These are phyloP conservation scores for Noctua comes DNA, from an alignment of 2,888 invertebrate genomes.

Conservation along the genomic window DNA sequence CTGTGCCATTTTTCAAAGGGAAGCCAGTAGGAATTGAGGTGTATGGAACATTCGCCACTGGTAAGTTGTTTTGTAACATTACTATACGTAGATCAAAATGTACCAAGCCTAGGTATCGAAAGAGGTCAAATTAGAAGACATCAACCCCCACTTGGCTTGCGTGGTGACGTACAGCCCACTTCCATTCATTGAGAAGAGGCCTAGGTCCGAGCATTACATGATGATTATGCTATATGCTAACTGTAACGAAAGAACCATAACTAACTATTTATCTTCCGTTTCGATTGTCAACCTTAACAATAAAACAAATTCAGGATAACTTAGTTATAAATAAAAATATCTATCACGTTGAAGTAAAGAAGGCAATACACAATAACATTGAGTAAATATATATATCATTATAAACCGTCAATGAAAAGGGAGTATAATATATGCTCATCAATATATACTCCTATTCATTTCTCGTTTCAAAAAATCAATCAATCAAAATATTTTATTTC, in stretches of 20 bases:
- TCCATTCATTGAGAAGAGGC: no score
- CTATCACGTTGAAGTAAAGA: neutral
- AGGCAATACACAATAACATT: neutral
- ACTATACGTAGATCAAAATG: neutral
- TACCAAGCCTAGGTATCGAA: neutral
- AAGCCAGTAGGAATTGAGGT: no score
- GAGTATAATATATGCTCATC: neutral
- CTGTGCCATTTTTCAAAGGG: no score
- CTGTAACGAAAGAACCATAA: neutral
- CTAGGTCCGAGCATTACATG: no score
- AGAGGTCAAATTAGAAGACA: neutral
- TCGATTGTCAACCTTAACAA: neutral
- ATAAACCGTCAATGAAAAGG: neutral
- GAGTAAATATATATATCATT: no score
- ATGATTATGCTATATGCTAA: neutral
- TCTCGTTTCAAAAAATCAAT: no score
- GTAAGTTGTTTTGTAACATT: no score
- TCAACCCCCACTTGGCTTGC: neutral
- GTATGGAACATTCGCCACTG: no score
- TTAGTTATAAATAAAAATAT: neutral
- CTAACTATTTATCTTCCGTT: neutral
- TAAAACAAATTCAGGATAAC: neutral
- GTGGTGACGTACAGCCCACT: neutral
- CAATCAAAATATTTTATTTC: no score
- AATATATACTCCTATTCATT: constrained; percentile 2